Base-by-base conservation (phyloP, 2,113 vertebrate species). In the Ageneiosus marmoratus region DNA sequence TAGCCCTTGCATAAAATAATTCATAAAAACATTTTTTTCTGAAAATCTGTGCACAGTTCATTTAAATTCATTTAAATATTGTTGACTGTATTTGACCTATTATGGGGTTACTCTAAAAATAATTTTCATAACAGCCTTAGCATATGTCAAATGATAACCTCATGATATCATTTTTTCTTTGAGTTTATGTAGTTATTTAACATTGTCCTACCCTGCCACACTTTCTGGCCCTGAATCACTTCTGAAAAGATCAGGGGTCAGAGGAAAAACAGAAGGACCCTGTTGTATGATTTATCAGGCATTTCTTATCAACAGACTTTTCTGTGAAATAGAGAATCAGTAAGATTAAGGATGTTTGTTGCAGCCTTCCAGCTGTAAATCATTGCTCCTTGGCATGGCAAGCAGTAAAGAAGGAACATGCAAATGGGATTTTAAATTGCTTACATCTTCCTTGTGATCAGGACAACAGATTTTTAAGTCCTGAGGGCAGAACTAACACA, bases 371-470 rank as follows among this genome's bases (percentile, higher is more conserved):
- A 82, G 72, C 60, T 77, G 73, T 69, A 56, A 83, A 24, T 34
- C 82, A 83, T 77, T 77, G 48, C 62, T 27, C 9, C 34, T 27
- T 83, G 81, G 72, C 81, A 55, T 6, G 48, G 60, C 10, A 60
- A 58, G 60, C 51, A 58, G 69, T 56, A 82, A 70, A 82, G 76
- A 70, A 78, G 32, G 32, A 58, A 77, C 62, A 85, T 82, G 62
- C 51, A 51, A 77, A 58, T 50, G 58, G 50, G 65, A 53, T 32
- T 69, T 65, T 82, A 81, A 81, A 82, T 77, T 85, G 79, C 72
- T 84, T 55, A 75, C 69, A 76, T 76, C 78, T 80, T 80, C 58
- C 65, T 70, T 76, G 41, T 62, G 46, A 46, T 77, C 22, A 72
- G 63, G 73, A 81, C 63, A 85, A 63, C 46, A 82, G 63, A 77